phyloP scores from a whole-genome alignment of 2,888 invertebrate genomes.

The Eupeodes luniger region DNA sequence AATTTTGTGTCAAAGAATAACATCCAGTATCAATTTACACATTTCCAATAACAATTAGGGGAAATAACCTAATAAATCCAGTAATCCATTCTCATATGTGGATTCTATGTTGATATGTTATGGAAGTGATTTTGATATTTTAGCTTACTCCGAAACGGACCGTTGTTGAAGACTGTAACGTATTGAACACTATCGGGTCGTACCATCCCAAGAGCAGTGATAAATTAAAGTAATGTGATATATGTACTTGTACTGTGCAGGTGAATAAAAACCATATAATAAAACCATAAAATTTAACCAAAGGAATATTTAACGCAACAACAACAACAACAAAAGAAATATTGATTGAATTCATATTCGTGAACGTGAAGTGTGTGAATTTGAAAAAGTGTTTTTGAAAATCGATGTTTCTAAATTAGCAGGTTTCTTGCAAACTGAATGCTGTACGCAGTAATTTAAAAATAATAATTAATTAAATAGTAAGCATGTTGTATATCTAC shows the following conservation, averaged over 20 bases:
- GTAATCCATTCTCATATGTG: conserved; percentile 32
- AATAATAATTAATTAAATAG: neutral
- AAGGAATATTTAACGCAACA: neutral
- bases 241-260: too few species aligned
- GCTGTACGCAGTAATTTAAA: neutral
- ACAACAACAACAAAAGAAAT: neutral
- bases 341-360: conserved; percentile 14
- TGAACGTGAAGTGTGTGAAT: neutral
- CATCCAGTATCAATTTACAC: conserved; percentile 12
- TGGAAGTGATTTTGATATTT: conserved; percentile 20
- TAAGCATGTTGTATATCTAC: too few species aligned
- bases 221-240: neutral
- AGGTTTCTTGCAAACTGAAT: neutral
- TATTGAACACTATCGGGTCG: conserved; percentile 14
- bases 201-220: neutral
- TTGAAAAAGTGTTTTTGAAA: neutral
- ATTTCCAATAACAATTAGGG: conserved; percentile 54
- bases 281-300: neutral
- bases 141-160: conserved; percentile 52
- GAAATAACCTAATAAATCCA: conserved; percentile 11
- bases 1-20: conserved; percentile 29
- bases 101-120: conserved; percentile 8
- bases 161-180: conserved; percentile 36
- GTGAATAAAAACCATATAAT: neutral
- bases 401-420: neutral